Base-by-base conservation (phyloP, 2,888 invertebrate species). In the Globia sparganii region DNA sequence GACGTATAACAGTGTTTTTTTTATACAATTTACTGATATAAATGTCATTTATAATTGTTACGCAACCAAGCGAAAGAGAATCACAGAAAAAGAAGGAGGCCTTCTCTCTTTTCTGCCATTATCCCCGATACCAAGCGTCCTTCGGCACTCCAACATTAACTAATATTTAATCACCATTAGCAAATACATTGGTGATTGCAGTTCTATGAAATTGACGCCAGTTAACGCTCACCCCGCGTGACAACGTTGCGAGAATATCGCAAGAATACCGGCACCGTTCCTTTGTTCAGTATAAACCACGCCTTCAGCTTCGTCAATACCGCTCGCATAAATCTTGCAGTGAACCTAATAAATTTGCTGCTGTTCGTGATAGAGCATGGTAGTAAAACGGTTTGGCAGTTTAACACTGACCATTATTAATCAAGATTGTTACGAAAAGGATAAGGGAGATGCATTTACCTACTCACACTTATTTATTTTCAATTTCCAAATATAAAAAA, bases 301-400 rank as follows among this genome's bases (percentile, higher is more conserved):
- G 21, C 28, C 18, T 46, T 37, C n/a, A 56, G 59, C 53, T 31
- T 61, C n/a, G 31, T 56, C 59, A 70, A 76, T 81, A 65, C 28
- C 37, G 18, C 6, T 15, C 53, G 31, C 37, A 81, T 80, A 81
- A 81, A 81, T 80, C 69, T 65, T 76, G 76, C 37, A 15, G 59
- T 67, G 56, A 28, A 67, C 46, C 37, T 56, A 70, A 80, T 81
- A 80, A 81, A 80, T 81, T 70, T 21, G 1, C 62, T 61, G 76
- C 4, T 56, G 8, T 46, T 40, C 25, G 34, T 65, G 40, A 74
- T 75, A 49, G 37, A 65, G 37, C 21, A n/a, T 75, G 61, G 65
- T 56, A 43, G 46, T 31, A 21, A 69, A 75, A 69, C 15, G 25
- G 62, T 46, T 69, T 15, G 81, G n/a, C 46, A 66, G 46, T 66